Base-by-base conservation (phyloP, 2,888 invertebrate species). In the Seira ritae region DNA sequence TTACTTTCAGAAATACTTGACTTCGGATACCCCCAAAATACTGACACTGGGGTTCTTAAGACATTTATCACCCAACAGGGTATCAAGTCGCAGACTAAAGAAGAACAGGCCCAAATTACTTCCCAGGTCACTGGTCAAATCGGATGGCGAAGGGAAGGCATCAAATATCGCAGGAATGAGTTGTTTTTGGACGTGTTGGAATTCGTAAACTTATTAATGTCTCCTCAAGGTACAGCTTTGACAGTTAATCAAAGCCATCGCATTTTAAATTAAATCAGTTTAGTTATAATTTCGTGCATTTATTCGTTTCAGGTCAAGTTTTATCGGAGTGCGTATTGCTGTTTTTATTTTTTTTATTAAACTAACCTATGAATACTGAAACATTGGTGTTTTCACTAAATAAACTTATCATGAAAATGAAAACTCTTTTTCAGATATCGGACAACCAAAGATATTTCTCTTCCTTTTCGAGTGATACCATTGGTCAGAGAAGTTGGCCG, bases 41-140 rank as follows among this genome's bases (percentile, higher is more conserved):
- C 99, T 0, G 99, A 99, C 91, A 98, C 99, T 0, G 99, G 99
- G 17, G 98, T 99, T 15, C 92, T 99, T 89, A 99, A 99, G 92
- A 99, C 98, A 0, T 99, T 99, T 91, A 99, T 99, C 89, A 99
- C 99, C 15, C 99, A 99, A 91, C 98, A 99, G 92, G 99, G 99
- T 84, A 97, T 99, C 75, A 98, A 98, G 91, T 98, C 98, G 1
- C 96, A 99, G 89, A 98, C 98, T 20, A 99, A 99, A 91, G 99
- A 99, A 90, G 99, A 99, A 91, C 99, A 99, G 91, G 97, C 98
- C 79, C 99, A 99, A 91, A 99, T 99, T 88, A 99, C 99, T 12
- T 98, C 98, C 10, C 99, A 99, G 93, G 95, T 97, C 8, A 98
- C 98, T 0, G 98, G 98, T 0, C 98, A 98, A 92, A 99, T 99